Base-by-base conservation (phyloP, 1,140 invertebrate genomes). In the Neocloeon triangulifer region DNA sequence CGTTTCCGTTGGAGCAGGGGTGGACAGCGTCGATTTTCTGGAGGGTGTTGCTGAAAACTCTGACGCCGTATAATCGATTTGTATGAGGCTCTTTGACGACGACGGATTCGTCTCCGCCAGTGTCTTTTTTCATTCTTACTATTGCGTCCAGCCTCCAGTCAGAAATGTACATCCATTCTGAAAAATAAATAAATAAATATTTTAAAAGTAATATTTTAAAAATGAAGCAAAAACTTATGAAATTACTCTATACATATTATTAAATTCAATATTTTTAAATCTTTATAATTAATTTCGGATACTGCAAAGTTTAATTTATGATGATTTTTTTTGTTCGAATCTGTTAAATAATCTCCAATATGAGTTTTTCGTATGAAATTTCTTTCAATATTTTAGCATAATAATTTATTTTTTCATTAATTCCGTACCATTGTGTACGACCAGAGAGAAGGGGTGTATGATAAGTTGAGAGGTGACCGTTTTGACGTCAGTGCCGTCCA, bases 101-200 rank as follows among this genome's bases (percentile, higher is more conserved):
- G 37, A 82, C 73, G 37, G 76, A 69, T 47, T 89, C 84, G 36
- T 80, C 69, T 27, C 74, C 73, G 0, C 84, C 88, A 1, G 74
- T 85, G 12, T 74, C 57, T 49, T 95, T 96, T 44, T 92, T 73
- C 34, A 96, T 58, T 21, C 78, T 60, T 1, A 96, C 74, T 20
- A 98, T 95, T 0, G 91, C 85, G 51, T 96, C 91, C 5, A 94
- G 50, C 21, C 91, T 57, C 89, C 92, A 96, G 49, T 98, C 92
- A 1, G 92, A 94, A 10, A 95, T 89, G 47, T 92, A 98, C 61
- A 98, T 76, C 58, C 74, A 86, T n/a, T 92, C 73, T 59, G 42
- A 19, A 49, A 46, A 32, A 14, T 33, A 30, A 38, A 35, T 31
- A 17, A 19, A 26, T 16, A 17, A n/a, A 6, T 5, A 26, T 13